phyloP scores from a whole-genome alignment of 2,113 vertebrate species.

The Eretmochelys imbricata region DNA sequence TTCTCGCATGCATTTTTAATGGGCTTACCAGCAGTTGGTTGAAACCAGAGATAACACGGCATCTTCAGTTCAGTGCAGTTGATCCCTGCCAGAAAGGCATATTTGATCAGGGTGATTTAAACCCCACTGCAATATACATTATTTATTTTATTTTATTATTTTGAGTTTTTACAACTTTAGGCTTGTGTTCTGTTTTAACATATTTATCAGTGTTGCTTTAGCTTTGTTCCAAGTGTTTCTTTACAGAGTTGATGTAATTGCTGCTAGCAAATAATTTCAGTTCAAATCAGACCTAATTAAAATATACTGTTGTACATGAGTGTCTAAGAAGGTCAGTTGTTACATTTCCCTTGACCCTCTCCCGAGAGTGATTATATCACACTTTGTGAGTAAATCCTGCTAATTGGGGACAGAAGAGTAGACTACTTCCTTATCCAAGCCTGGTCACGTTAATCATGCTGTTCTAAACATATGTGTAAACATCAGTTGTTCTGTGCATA shows the following conservation, averaged over 20 bases:
- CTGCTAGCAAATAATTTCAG: neutral
- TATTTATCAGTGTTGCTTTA: neutral
- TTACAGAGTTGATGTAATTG: neutral
- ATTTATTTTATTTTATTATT: neutral
- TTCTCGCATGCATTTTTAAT: slow-evolving; percentile 51
- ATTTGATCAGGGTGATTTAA: neutral
- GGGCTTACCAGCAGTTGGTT: neutral
- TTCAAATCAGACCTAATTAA: neutral
- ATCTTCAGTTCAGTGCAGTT: slow-evolving; percentile 6
- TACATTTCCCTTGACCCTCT: neutral
- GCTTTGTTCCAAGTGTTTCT: fast-evolving
- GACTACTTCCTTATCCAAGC: neutral
- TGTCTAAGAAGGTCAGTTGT: slow-evolving; percentile 5
- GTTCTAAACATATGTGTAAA: neutral
- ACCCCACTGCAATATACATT: neutral
- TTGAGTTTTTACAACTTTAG: neutral
- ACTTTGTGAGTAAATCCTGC: neutral
- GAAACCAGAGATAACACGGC: neutral
- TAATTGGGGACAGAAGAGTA: neutral
- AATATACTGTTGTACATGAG: neutral
- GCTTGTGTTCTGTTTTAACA: neutral
- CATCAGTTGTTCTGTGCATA: neutral
- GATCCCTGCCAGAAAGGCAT: neutral
- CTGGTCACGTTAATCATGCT: neutral
- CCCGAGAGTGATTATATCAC: neutral